Percentiles rank a stretch among this genome's conserved stretches.
Evolutionary conservation across 2,113 vertebrate genomes (phyloP).

Genomic region (Platichthys flesus): DNA sequence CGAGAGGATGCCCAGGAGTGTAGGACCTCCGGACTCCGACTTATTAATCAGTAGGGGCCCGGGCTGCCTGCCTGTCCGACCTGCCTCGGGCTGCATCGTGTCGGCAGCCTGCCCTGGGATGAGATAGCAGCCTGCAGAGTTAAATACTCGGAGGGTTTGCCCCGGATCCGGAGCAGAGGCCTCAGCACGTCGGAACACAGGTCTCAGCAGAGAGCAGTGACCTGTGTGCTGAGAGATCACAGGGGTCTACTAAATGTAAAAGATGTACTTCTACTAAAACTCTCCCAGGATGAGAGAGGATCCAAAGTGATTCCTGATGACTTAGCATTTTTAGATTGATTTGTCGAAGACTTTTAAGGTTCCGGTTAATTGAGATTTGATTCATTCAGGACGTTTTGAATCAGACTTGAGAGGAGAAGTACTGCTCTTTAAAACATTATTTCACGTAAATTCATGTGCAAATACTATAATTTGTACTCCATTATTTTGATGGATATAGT

Average conservation of each 20-base stretch:
- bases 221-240: slow-evolving; percentile 30
- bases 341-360: too few species aligned
- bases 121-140: slow-evolving; percentile 53
- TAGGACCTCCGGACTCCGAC: slow-evolving; percentile 77
- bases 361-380: too few species aligned
- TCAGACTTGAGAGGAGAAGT: too few species aligned
- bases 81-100: slow-evolving; percentile 39
- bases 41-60: slow-evolving; percentile 77
- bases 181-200: slow-evolving; percentile 50
- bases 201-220: slow-evolving; percentile 41
- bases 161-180: slow-evolving; percentile 44
- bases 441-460: too few species aligned
- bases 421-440: too few species aligned
- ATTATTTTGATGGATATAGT: too few species aligned
- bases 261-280: neutral
- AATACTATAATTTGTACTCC: too few species aligned
- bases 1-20: slow-evolving; percentile 78
- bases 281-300: slow-evolving; percentile 11
- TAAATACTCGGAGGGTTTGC: slow-evolving; percentile 44
- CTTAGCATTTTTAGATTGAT: neutral
- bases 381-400: too few species aligned
- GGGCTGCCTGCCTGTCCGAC: slow-evolving; percentile 29
- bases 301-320: neutral
- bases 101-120: slow-evolving; percentile 53
- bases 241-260: slow-evolving; percentile 12